phyloP scores from a whole-genome alignment of 2,113 vertebrate species.

The Dipodomys ordii region DNA sequence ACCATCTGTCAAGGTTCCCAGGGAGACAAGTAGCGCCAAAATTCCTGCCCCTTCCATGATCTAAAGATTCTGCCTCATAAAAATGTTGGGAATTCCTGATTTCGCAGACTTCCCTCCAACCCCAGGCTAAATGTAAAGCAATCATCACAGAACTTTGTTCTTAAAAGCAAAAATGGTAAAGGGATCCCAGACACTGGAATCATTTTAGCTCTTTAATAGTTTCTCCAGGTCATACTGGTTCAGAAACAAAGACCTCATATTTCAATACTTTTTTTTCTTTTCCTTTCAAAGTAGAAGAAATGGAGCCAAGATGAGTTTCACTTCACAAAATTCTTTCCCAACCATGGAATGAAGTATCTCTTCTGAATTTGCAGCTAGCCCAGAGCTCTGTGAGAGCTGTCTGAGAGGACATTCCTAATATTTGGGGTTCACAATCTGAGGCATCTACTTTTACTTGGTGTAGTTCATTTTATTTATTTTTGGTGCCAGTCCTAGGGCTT shows the following conservation, averaged over 20 bases:
- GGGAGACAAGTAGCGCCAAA: background rate
- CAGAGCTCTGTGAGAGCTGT: background rate
- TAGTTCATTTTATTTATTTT: background rate
- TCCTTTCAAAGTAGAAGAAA: constrained; percentile 39
- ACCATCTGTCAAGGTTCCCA: background rate
- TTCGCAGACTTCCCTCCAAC: constrained; percentile 2
- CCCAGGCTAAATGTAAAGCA: background rate
- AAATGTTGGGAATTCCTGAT: constrained; percentile 37
- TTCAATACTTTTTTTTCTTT: constrained; percentile 22
- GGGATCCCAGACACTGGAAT: background rate
- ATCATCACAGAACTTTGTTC: constrained; percentile 2
- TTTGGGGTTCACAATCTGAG: background rate
- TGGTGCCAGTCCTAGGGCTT: no score
- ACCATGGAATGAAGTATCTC: background rate
- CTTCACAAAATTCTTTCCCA: background rate
- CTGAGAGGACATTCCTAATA: background rate
- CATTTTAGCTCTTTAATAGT: background rate
- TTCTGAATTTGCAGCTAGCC: background rate
- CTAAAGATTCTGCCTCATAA: background rate
- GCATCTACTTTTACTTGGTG: background rate
- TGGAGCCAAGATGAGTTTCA: background rate
- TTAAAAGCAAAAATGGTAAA: background rate
- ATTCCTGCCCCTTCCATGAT: background rate
- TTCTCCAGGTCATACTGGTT: constrained; percentile 42
- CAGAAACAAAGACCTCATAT: constrained; percentile 47